A percentile compares a stretch with the other conserved stretches of the same genome.
Evolutionary conservation across 2,797 vertebrate species (phyloP).

Genomic region (Onychomys torridus): DNA sequence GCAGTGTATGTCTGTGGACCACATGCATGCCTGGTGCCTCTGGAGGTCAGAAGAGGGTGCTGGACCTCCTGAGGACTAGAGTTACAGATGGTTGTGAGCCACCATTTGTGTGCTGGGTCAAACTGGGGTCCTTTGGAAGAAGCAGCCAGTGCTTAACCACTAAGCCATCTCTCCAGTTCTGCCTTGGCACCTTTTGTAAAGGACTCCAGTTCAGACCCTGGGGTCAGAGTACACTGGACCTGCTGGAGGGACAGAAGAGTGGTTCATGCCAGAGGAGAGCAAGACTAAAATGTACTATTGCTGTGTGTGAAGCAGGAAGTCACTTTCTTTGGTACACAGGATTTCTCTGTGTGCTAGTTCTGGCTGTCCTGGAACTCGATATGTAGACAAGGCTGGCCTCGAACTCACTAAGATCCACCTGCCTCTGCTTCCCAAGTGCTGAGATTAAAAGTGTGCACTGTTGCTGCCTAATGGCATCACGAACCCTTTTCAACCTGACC

Average conservation of each 20-base stretch:
- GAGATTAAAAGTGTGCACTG: too few relatives aligned
- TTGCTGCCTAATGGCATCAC: too few relatives aligned
- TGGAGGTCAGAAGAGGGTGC: background rate
- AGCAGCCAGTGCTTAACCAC: background rate
- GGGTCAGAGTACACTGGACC: background rate
- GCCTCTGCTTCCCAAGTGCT: too few relatives aligned
- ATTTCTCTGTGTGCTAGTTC: too few relatives aligned
- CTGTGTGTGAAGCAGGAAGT: too few relatives aligned
- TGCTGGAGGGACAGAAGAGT: background rate
- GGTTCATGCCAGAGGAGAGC: background rate
- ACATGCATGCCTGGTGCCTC: background rate
- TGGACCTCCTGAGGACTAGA: background rate
- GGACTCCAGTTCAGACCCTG: background rate
- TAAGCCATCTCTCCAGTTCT: background rate
- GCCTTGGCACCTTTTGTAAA: background rate
- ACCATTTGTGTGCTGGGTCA: background rate
- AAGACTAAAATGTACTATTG: fast-evolving
- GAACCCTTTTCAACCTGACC: too few relatives aligned
- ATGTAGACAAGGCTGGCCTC: too few relatives aligned
- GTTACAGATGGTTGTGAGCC: background rate
- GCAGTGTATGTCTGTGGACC: background rate
- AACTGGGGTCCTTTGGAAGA: background rate
- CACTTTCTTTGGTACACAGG: too few relatives aligned
- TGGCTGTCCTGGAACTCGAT: too few relatives aligned
- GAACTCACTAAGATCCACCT: too few relatives aligned